phyloP scores from a whole-genome alignment of 1,140 invertebrate genomes.

The Thereuonema tuberculata region DNA sequence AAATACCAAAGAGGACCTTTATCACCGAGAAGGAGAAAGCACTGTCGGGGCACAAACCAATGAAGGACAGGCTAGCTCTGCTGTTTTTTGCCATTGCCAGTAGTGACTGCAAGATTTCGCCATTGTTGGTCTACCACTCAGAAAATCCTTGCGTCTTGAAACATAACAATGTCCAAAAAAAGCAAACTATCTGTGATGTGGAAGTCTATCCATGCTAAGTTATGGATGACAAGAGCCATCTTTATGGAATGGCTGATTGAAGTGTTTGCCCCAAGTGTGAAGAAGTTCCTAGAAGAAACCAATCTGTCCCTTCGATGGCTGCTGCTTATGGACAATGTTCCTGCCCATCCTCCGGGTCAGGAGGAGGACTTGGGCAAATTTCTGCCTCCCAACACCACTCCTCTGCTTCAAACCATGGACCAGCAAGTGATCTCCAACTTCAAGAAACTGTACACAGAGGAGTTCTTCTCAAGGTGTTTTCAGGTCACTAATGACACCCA shows the following conservation, averaged over 20 bases:
- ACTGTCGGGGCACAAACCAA: slow-evolving; percentile 3
- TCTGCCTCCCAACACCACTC: slow-evolving; percentile 14
- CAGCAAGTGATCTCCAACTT: slow-evolving; percentile 19
- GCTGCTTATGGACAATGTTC: slow-evolving; percentile 17
- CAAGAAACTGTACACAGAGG: slow-evolving; percentile 14
- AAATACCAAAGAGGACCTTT: slow-evolving; percentile 3
- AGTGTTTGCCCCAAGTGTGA: slow-evolving; percentile 23
- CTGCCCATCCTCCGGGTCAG: slow-evolving; percentile 13
- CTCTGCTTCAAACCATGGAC: slow-evolving; percentile 20
- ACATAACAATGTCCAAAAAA: no score
- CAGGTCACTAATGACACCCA: slow-evolving; percentile 4
- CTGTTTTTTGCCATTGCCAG: slow-evolving; percentile 10
- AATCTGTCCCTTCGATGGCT: slow-evolving; percentile 14
- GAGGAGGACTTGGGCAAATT: slow-evolving; percentile 10
- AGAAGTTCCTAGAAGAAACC: slow-evolving; percentile 12
- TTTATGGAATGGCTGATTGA: slow-evolving; percentile 30
- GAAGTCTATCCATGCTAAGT: slow-evolving; percentile 30
- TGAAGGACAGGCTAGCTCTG: slow-evolving; percentile 9
- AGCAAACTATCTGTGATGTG: slow-evolving; percentile 31
- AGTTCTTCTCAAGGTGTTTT: slow-evolving; percentile 6
- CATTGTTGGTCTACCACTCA: slow-evolving; percentile 10
- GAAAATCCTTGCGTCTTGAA: no score
- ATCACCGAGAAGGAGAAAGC: slow-evolving; percentile 8
- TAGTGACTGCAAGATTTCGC: slow-evolving; percentile 10
- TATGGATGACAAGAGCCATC: slow-evolving; percentile 29